Base-by-base conservation (phyloP, 2,797 vertebrate genomes). In the Intellagama lesueurii region DNA sequence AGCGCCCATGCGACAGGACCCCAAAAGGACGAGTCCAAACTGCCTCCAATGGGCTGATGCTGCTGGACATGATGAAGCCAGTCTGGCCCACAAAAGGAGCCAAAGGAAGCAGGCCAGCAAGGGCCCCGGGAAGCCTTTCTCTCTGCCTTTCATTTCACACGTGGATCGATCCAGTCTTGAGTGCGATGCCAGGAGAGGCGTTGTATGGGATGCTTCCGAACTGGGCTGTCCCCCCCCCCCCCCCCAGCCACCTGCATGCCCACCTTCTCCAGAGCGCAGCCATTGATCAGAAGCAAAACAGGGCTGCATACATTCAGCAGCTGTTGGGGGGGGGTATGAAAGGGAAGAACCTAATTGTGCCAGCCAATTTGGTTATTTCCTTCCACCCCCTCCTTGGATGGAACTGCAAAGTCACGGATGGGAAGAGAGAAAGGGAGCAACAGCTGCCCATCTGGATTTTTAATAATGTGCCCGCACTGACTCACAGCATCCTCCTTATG, bases 261-360 rank as follows among this genome's bases (percentile, higher is more conserved):
- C 22, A 5, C 69, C 47, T 85, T 56, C 47, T 85, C 87, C 69
- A 92, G 91, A 66, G n/a, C 72, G 16, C 19, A 4, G 32, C 7
- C 87, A 40, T 72, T 8, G 77, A 79, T 49, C 66, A 26, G 7
- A 69, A 87, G 24, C 26, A 1, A 64, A 85, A 85, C 19, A 24
- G 35, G 40, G 40, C 1, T 0, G 6, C 19, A 72, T 24, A 44
- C 47, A 81, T 17, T 14, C 22, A 64, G 22, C 77, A 14, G 26
- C 12, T 52, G 44, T 52, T 12, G 26, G 44, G 40, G 40, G 26
- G 44, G 24, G 40, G 40, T 3, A 26, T 44, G 35, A 35, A 4
- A 16, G 17, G 75, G 49, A 77, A 49, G 56, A 16, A 26, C 22
- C 26, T 1, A 30, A 60, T 30, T 6, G 1, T 30, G 47, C 0